Evolutionary conservation across 2,113 vertebrate genomes (phyloP), one percentile per base, ranked within the genome.

Genomic region (Perognathus longimembris): DNA sequence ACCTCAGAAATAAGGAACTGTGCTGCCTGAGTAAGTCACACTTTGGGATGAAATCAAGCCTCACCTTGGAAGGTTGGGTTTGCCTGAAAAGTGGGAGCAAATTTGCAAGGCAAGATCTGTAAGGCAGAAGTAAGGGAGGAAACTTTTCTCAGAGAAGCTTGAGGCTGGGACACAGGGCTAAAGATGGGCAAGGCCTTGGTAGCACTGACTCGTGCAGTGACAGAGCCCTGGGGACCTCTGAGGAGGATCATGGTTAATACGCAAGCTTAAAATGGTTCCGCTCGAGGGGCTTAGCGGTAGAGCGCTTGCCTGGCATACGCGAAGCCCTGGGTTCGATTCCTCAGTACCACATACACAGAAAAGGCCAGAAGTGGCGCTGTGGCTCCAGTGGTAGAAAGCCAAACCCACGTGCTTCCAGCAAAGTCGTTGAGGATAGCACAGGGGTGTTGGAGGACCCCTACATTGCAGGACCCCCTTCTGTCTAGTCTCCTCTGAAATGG

Each of bases 31-130:
- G 32, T 32, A 67, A 10, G 67, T 32, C 66, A 67, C 80, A 21
- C 10, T 75, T 11, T 57, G 38, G 18, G 20, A 45, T 80, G 50
- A 93, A 50, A 61, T 66, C 26, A 82, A 88, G 21, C 45, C 40
- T 42, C 21, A 24, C 30, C 26, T 92, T 86, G 91, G 84, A 77
- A 83, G 66, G 70, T 45, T 57, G 80, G 22, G 17, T 59, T 91
- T 87, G 50, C 77, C 73, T 81, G 63, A 91, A 93, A 82, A 42
- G 18, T 66, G n/a, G 4, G 57, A 42, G 34, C 54, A 87, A 76
- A 86, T 89, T 82, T 88, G 69, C 74, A 64, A 74, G 45, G 50
- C 77, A 61, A 74, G 45, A 85, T 45, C 81, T 32, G n/a, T n/a
- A 30, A 82, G 76, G 57, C 73, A 57, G 50, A 36, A 76, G n/a